These are phyloP conservation scores for Syrrhaptes paradoxus DNA, from an alignment of 2,113 vertebrate species.

Conservation along the genomic window DNA sequence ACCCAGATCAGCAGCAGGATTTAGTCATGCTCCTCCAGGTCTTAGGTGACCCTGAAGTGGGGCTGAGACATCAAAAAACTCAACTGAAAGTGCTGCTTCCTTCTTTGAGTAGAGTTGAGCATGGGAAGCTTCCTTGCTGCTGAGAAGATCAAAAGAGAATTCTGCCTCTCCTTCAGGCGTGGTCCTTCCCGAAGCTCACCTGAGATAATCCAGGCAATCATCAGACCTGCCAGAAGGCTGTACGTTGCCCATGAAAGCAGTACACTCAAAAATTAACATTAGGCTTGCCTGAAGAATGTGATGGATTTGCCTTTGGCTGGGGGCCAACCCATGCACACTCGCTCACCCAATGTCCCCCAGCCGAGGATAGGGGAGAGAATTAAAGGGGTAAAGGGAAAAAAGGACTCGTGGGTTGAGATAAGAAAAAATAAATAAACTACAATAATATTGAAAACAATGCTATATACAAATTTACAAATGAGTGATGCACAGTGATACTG, in stretches of 20 bases:
- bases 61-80: neutral
- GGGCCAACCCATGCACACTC: no score
- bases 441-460: no score
- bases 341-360: no score
- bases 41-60: neutral
- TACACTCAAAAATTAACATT: neutral
- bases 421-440: no score
- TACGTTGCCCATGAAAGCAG: fast-evolving
- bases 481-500: no score
- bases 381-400: no score
- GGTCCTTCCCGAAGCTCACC: neutral
- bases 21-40: neutral
- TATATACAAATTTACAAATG: no score
- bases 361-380: no score
- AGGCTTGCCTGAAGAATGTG: neutral
- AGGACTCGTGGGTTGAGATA: no score
- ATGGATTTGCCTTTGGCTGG: no score
- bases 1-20: neutral
- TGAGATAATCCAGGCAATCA: neutral
- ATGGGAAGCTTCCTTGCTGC: neutral
- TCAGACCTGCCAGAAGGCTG: neutral
- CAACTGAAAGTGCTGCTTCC: neutral
- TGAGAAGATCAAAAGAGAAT: neutral
- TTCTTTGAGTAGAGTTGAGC: neutral
- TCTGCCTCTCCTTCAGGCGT: neutral